Percentiles rank a stretch among this genome's conserved stretches.
These are phyloP conservation scores for Aporophyla lueneburgensis DNA, from an alignment of 2,888 invertebrate species.

Conservation along the genomic window DNA sequence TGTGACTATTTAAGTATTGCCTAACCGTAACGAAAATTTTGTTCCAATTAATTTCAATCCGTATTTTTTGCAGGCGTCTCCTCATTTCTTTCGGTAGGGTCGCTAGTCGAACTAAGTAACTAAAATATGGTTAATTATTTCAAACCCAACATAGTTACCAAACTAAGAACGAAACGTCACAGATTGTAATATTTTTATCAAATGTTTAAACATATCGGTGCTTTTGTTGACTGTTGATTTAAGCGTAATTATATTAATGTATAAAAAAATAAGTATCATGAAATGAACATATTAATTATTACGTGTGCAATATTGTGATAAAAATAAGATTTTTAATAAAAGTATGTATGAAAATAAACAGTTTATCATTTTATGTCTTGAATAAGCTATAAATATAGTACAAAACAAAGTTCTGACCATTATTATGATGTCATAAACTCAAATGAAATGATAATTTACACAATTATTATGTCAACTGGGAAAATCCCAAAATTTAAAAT, in stretches of 20 bases:
- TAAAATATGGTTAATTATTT: background rate
- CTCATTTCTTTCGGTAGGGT: background rate
- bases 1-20: conserved; percentile 32
- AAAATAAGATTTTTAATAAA: conserved; percentile 79
- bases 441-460: conserved; percentile 17
- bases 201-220: conserved; percentile 80
- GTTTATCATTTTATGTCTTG: conserved; percentile 32
- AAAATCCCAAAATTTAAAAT: conserved; percentile 30
- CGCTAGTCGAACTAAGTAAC: background rate
- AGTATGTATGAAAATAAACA: conserved; percentile 60
- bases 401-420: background rate
- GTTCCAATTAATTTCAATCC: background rate
- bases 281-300: conserved; percentile 69
- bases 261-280: conserved; percentile 55
- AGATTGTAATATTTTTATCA: conserved; percentile 51
- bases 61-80: background rate
- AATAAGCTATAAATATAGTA: background rate
- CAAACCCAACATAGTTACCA: background rate
- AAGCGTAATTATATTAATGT: conserved; percentile 63
- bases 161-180: conserved; percentile 36
- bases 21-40: background rate
- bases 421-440: background rate
- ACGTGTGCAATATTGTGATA: conserved; percentile 81
- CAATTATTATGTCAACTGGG: conserved; percentile 12
- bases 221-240: conserved; percentile 85